A percentile compares a stretch with the other conserved stretches of the same genome.
Conservation (phyloP, 2,888 invertebrate genomes). For the Harpalus rufipes region DNA sequence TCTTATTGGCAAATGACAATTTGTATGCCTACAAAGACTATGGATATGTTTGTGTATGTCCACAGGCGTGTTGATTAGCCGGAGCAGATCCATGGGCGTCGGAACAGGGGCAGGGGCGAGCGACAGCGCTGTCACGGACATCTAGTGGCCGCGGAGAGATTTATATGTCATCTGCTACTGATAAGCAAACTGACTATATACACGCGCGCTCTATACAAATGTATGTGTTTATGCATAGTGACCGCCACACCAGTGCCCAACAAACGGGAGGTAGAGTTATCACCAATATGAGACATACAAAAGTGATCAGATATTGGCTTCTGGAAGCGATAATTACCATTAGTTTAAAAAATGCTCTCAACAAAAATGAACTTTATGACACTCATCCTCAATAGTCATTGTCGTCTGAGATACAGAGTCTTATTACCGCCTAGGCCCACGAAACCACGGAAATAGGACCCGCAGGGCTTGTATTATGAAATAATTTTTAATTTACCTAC, state of each 20-base stretch:
- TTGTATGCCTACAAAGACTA: too few species aligned
- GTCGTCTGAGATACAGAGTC: too few species aligned
- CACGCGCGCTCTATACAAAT: slow-evolving; percentile 62
- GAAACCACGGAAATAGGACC: too few species aligned
- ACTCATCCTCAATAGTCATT: too few species aligned
- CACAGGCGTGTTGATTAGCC: not conserved
- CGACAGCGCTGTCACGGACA: slow-evolving; percentile 74
- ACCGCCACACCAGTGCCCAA: slow-evolving; percentile 36
- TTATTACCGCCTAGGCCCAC: too few species aligned
- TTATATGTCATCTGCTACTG: slow-evolving; percentile 76
- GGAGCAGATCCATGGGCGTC: not conserved
- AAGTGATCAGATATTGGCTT: not conserved
- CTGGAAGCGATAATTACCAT: too few species aligned
- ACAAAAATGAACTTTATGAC: too few species aligned
- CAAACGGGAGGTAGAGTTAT: slow-evolving; percentile 32
- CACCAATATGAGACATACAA: not conserved
- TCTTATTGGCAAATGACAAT: too few species aligned
- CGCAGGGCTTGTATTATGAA: too few species aligned
- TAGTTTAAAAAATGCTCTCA: too few species aligned
- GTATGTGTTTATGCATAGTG: slow-evolving; percentile 66
- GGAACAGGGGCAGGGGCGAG: slow-evolving; percentile 55
- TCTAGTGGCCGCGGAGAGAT: slow-evolving; percentile 75
- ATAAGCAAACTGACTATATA: slow-evolving; percentile 69
- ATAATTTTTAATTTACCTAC: too few species aligned
- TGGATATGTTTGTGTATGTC: not conserved